Evolutionary conservation across 1,140 invertebrate species (phyloP).

Genomic region (Acromyrmex heyeri): DNA sequence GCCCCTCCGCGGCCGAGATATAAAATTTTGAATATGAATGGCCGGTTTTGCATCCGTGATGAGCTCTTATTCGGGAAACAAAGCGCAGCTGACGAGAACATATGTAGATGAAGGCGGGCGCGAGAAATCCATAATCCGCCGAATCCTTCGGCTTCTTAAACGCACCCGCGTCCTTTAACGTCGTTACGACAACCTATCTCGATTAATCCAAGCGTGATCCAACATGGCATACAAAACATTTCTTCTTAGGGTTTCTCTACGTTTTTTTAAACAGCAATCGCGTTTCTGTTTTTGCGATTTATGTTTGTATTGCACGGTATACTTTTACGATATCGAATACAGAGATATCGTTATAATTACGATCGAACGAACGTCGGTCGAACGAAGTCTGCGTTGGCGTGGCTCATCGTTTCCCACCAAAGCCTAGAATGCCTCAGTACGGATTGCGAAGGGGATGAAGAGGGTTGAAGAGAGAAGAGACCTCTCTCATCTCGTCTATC

Average conservation of each 20-base stretch:
- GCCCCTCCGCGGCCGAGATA: conserved; percentile 88
- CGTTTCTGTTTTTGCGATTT: too few relatives aligned
- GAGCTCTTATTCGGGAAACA: conserved; percentile 89
- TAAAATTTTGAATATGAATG: conserved; percentile 96
- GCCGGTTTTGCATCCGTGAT: conserved; percentile 94
- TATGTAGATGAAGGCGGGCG: conserved; percentile 88
- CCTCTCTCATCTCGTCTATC: conserved; percentile 80
- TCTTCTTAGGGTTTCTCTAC: not conserved
- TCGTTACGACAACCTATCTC: conserved; percentile 16
- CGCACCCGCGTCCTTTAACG: conserved; percentile 22
- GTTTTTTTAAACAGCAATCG: not conserved
- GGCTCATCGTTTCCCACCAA: conserved; percentile 50
- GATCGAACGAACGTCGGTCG: conserved; percentile 74
- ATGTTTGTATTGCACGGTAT: not conserved
- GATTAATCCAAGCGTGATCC: not conserved
- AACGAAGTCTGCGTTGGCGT: conserved; percentile 41
- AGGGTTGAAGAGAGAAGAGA: conserved; percentile 57
- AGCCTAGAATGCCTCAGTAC: conserved; percentile 33
- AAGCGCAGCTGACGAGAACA: conserved; percentile 89
- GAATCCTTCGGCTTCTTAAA: conserved; percentile 61
- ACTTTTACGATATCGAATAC: not conserved
- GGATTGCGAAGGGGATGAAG: conserved; percentile 55
- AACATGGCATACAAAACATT: not conserved
- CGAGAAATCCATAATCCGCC: conserved; percentile 63
- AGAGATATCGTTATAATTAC: conserved; percentile 74